Evolutionary conservation across 2,888 invertebrate genomes (phyloP), one percentile per base, ranked within the genome.

Genomic region (Brenthis hecate): DNA sequence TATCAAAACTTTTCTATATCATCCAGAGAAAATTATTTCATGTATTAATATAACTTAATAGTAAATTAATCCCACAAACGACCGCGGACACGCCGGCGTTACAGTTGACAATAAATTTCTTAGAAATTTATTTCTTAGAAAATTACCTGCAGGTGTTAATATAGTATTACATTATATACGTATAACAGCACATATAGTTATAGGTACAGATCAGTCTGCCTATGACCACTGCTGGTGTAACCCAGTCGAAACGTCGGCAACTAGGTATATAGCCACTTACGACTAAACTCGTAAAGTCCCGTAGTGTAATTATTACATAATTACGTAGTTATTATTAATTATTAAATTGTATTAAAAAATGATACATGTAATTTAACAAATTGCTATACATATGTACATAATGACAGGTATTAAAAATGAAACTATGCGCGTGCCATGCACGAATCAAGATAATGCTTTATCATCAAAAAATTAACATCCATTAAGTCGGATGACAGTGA

Each of bases 401-500:
- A 53, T 43, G 43, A 58, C 16, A 16, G 0, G n/a, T 53, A 43
- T 60, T 60, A 48, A 28, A 47, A 53, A 23, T 58, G 13, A 32
- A 14, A 56, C 32, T 16, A 16, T n/a, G 23, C 23, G 50, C 65
- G 50, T 56, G 56, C 13, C 50, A n/a, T 36, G 56, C 65, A 56
- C 65, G 56, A 50, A 56, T 13, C n/a, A 51, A 8, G 13, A 53
- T 55, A 16, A 58, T 54, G 54, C 23, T 48, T 47, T 28, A 54
- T 56, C 28, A 43, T 66, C 48, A 50, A 50, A 56, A 48, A 19
- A 56, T 61, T 36, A 47, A 28, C 62, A 54, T 48, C 36, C 13
- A 67, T 43, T 19, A 56, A 32, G 19, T 48, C 2, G 50, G 48
- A 61, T 57, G 61, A 70, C 66, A 53, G 50, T 11, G 56, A 51